Base-by-base conservation (phyloP, 2,888 invertebrate species). In the Lymantria monacha region DNA sequence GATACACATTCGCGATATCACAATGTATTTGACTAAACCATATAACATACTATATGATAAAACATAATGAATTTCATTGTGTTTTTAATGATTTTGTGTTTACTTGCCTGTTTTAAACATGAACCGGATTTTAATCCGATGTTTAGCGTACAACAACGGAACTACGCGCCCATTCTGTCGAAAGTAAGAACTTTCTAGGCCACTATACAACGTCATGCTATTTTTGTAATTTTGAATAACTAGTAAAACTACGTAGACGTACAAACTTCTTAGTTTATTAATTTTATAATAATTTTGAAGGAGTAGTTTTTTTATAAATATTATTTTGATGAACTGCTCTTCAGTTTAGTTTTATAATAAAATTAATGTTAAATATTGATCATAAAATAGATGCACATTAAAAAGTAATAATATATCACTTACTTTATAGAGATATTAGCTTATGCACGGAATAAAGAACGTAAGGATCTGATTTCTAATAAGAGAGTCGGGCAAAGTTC, bases 171-270 rank as follows among this genome's bases (percentile, higher is more conserved):
- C 68, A 59, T 63, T 70, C 63, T 60, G 79, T 82, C 81, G 89
- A 88, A 89, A 89, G 88, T 87, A 74, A 78, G 55, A 71, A 81
- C 84, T 88, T 88, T 89, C 88, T 88, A 87, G 85, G 85, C 79
- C 85, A 80, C 73, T 79, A 76, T 80, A 73, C 72, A 67, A 73
- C 74, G 81, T 80, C 84, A 85, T 82, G 81, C 83, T 80, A 77
- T 84, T 38, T 38, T 10, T 12, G n/a, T 38, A 38, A 38, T 33
- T 10, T 33, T 9, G 9, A 33, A 33, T 33, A 33, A 33, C 9
- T 33, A 33, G 10, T 33, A 33, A 33, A 33, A 33, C 9, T 33
- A 33, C 33, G 33, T 33, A 33, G 7, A 33, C 7, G 33, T 33
- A 33, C 33, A 82, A 83, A 84, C 81, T 82, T 77, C 80, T 80